Evolutionary conservation across 1,140 invertebrate genomes (phyloP).

Genomic region (Drosophila novamexicana): DNA sequence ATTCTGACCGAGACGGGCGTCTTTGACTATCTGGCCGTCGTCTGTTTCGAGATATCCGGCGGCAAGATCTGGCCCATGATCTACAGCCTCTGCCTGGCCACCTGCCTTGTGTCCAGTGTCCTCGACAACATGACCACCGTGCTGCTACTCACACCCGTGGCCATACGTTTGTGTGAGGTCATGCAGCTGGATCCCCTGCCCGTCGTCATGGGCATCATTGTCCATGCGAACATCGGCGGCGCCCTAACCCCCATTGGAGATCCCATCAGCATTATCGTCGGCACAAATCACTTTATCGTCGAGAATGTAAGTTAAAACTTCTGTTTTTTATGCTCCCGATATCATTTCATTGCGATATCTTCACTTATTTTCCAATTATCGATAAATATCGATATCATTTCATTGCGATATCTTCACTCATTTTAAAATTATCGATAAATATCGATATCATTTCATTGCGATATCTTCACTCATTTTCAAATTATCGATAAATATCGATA

Average conservation of each 20-base stretch:
- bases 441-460: no score
- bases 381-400: no score
- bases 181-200: slow-evolving; percentile 91
- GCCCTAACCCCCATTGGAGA: slow-evolving; percentile 92
- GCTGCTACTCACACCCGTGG: slow-evolving; percentile 91
- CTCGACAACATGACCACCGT: slow-evolving; percentile 93
- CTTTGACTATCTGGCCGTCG: slow-evolving; percentile 91
- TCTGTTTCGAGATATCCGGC: slow-evolving; percentile 89
- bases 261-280: slow-evolving; percentile 93
- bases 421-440: no score
- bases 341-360: no score
- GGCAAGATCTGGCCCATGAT: slow-evolving; percentile 91
- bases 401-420: no score
- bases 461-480: no score
- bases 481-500: no score
- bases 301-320: slow-evolving; percentile 84
- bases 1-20: slow-evolving; percentile 92
- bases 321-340: no score
- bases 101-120: slow-evolving; percentile 89
- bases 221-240: slow-evolving; percentile 93
- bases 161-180: slow-evolving; percentile 91
- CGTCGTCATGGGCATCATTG: slow-evolving; percentile 89
- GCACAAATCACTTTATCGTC: slow-evolving; percentile 88
- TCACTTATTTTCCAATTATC: no score
- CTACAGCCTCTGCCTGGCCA: slow-evolving; percentile 89